Percentiles rank a stretch among this genome's conserved stretches.
Conservation (phyloP, 2,113 vertebrate genomes). For the Rhinolophus sinicus region DNA sequence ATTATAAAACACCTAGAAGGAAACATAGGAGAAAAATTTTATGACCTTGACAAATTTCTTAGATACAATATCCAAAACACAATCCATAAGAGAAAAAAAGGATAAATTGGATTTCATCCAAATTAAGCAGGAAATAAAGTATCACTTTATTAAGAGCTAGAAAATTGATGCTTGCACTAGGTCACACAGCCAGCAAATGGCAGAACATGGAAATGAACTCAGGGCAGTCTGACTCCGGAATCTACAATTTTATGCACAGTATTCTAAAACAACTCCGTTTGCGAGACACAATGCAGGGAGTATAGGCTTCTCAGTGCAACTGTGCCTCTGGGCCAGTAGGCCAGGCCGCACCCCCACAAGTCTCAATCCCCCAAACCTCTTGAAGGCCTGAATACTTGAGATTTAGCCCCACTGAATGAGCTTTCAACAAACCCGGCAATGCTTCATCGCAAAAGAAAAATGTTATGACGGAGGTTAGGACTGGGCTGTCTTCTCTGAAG, state of each 20-base stretch:
- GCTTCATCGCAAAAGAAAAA: constrained; percentile 71
- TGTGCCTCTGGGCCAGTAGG: background rate
- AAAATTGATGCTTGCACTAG: constrained; percentile 5
- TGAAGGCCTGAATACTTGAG: background rate
- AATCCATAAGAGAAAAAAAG: background rate
- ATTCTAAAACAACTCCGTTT: background rate
- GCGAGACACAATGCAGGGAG: background rate
- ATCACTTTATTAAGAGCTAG: constrained; percentile 51
- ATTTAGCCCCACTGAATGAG: background rate
- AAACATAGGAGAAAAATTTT: background rate
- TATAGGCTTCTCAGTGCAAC: background rate
- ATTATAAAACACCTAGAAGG: background rate
- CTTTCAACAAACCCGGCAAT: constrained; percentile 63
- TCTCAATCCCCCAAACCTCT: background rate
- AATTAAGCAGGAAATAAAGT: constrained; percentile 55
- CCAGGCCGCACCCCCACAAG: background rate
- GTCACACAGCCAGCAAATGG: background rate
- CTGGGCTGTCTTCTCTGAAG: constrained; percentile 47
- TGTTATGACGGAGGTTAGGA: constrained; percentile 63
- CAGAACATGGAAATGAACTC: constrained; percentile 17
- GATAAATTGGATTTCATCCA: constrained; percentile 42
- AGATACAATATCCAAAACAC: background rate
- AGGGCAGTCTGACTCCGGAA: background rate
- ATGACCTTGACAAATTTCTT: constrained; percentile 49
- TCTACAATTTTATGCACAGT: background rate